A percentile compares a stretch with the other conserved stretches of the same genome.
These are phyloP conservation scores for Aegotheles bennettii DNA, from an alignment of 2,113 vertebrate species.

Conservation along the genomic window DNA sequence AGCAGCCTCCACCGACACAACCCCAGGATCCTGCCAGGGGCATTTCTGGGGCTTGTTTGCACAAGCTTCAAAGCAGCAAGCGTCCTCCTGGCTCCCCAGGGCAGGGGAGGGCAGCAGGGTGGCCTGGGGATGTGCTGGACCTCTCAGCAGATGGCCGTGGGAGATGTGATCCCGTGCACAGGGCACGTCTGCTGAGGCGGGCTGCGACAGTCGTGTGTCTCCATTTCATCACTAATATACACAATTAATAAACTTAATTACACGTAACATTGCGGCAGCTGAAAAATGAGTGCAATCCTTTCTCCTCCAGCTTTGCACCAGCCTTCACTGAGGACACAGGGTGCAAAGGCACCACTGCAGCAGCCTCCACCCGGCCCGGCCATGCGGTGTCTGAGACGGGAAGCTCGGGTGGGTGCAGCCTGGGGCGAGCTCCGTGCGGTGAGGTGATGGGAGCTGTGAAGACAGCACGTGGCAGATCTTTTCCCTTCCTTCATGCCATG, in stretches of 20 bases:
- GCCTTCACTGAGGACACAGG: accelerated
- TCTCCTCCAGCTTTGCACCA: not conserved
- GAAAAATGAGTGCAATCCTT: constrained; percentile 25
- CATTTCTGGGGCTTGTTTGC: not conserved
- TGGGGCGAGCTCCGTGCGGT: accelerated
- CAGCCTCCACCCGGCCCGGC: too few relatives aligned
- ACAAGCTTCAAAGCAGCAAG: not conserved
- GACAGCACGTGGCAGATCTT: not conserved
- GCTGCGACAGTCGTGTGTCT: constrained; percentile 43
- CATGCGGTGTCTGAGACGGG: accelerated
- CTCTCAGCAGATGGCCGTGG: not conserved
- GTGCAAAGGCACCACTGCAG: not conserved
- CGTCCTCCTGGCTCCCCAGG: not conserved
- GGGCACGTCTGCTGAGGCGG: not conserved
- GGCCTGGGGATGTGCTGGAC: not conserved
- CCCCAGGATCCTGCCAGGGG: not conserved
- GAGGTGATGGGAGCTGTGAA: not conserved
- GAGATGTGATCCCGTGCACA: accelerated
- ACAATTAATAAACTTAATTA: constrained; percentile 75
- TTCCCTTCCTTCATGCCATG: not conserved
- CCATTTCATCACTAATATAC: constrained; percentile 63
- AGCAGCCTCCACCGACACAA: not conserved
- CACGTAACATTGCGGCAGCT: constrained; percentile 61
- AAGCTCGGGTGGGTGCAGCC: accelerated
- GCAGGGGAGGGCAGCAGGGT: not conserved